Evolutionary conservation across 1,140 invertebrate genomes (phyloP).

Genomic region (Anoplolepis gracilipes): DNA sequence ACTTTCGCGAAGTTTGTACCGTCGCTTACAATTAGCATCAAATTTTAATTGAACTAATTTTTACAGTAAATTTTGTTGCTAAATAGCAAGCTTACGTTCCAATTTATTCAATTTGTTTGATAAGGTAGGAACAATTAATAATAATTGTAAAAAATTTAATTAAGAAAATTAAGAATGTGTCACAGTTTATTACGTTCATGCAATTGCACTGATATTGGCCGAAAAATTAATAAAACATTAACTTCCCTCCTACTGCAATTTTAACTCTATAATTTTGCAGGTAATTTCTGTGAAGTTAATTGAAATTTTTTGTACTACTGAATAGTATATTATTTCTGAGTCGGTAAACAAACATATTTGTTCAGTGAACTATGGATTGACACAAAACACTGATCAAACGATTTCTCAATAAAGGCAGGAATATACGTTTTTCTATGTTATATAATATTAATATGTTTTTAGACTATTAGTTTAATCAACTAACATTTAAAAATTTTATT

Average conservation of each 20-base stretch:
- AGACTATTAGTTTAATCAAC: not conserved
- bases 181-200: not conserved
- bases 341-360: not conserved
- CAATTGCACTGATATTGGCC: not conserved
- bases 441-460: not conserved
- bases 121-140: not conserved
- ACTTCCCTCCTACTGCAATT: not conserved
- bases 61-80: not conserved
- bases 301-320: not conserved
- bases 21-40: not conserved
- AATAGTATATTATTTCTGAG: not conserved
- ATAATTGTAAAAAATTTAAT: constrained; percentile 3
- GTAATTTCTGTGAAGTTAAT: not conserved
- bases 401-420: not conserved
- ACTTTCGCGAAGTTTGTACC: not conserved
- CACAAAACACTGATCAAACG: not conserved
- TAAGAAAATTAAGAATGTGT: not conserved
- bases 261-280: not conserved
- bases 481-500: not conserved
- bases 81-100: not conserved
- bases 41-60: constrained; percentile 23
- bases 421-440: not conserved
- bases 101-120: not conserved
- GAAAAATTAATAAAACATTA: not conserved
- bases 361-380: not conserved